A percentile compares a stretch with the other conserved stretches of the same genome.
Conservation (phyloP, 2,113 vertebrate genomes). For the Macroglossus sobrinus region DNA sequence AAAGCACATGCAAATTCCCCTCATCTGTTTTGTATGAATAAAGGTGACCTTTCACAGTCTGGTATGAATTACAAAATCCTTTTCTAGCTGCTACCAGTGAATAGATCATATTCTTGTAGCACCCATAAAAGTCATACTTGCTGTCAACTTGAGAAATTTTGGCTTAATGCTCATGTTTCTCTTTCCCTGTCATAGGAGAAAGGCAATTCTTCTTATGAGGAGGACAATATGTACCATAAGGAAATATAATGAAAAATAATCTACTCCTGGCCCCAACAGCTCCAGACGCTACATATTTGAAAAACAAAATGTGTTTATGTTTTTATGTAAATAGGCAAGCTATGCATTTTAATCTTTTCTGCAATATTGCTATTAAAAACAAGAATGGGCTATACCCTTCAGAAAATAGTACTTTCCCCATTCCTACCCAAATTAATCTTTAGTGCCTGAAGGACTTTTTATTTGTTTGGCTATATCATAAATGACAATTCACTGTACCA, state of each 20-base stretch:
- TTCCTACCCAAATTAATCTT: neutral
- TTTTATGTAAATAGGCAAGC: neutral
- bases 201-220: slow-evolving; percentile 74
- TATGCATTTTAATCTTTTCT: neutral
- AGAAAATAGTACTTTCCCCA: neutral
- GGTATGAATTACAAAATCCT: slow-evolving; percentile 71
- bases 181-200: slow-evolving; percentile 53
- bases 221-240: slow-evolving; percentile 64
- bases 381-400: neutral
- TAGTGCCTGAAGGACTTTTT: neutral
- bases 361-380: neutral
- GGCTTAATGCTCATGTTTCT: slow-evolving; percentile 71
- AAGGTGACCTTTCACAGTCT: slow-evolving; percentile 74
- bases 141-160: slow-evolving; percentile 81
- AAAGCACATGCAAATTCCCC: slow-evolving; percentile 1
- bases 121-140: slow-evolving; percentile 76
- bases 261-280: neutral
- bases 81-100: slow-evolving; percentile 55
- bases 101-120: slow-evolving; percentile 74
- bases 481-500: neutral
- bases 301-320: neutral
- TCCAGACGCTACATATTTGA: slow-evolving; percentile 13
- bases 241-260: slow-evolving; percentile 71
- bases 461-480: neutral
- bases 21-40: slow-evolving; percentile 42